Conservation (phyloP, 2,113 vertebrate species). For the Scomber colias region DNA sequence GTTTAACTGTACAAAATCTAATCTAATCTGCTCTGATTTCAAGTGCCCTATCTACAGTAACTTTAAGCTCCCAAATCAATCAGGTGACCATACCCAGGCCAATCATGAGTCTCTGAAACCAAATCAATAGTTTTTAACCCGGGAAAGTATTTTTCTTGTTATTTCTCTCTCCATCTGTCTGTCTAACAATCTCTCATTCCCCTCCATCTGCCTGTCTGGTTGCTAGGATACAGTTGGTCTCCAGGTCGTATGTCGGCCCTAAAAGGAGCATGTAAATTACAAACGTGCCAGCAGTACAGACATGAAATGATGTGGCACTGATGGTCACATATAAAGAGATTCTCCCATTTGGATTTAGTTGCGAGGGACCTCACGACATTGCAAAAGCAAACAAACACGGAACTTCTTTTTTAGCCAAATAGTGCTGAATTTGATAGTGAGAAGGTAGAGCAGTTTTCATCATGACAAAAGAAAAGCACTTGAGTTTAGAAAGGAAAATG, state of each 20-base stretch:
- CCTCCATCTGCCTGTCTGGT: constrained; percentile 38
- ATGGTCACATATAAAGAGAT: constrained; percentile 21
- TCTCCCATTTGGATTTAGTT: constrained; percentile 17
- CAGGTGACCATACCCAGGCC: not conserved
- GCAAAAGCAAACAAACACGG: not conserved
- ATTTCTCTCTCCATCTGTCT: constrained; percentile 9
- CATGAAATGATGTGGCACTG: constrained; percentile 30
- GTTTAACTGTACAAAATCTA: too few species aligned
- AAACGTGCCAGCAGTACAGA: not conserved
- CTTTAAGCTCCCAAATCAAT: not conserved
- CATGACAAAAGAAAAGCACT: not conserved
- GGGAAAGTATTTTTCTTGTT: not conserved
- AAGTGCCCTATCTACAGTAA: not conserved
- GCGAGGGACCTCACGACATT: not conserved
- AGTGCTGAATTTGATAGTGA: not conserved
- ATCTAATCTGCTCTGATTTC: not conserved
- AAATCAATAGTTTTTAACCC: constrained; percentile 3
- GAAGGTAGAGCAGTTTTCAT: too few species aligned
- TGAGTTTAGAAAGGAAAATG: not conserved
- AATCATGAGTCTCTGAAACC: not conserved
- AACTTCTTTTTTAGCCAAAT: not conserved
- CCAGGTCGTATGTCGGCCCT: constrained; percentile 26
- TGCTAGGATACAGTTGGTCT: constrained; percentile 46
- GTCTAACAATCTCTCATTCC: constrained; percentile 9
- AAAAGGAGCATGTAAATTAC: constrained; percentile 43